These are phyloP conservation scores for Mystacornis crossleyi DNA, from an alignment of 2,113 vertebrate species.

Conservation along the genomic window DNA sequence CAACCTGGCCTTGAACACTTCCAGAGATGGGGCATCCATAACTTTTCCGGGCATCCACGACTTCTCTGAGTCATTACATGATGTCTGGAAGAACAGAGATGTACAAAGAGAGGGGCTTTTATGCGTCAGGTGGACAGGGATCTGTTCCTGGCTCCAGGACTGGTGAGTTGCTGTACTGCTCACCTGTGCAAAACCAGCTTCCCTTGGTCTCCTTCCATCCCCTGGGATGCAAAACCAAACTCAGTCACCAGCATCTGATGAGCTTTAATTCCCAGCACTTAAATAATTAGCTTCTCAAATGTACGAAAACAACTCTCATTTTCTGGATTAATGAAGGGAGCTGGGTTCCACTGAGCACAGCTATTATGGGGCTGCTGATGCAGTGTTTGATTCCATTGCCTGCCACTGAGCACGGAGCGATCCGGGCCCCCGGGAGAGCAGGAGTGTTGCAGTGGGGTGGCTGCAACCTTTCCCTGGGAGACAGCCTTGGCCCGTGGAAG, in stretches of 20 bases:
- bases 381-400: slow-evolving; percentile 40
- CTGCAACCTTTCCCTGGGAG: no score
- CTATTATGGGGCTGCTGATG: slow-evolving; percentile 64
- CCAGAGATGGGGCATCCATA: background rate
- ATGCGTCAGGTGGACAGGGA: background rate
- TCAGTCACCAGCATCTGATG: slow-evolving; percentile 52
- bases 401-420: slow-evolving; percentile 14
- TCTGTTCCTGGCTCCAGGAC: background rate
- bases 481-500: no score
- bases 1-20: background rate
- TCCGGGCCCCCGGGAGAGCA: slow-evolving; percentile 13
- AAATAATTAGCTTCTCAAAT: slow-evolving; percentile 70
- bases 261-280: slow-evolving; percentile 71
- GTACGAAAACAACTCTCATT: slow-evolving; percentile 58
- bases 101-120: background rate
- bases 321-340: slow-evolving; percentile 71
- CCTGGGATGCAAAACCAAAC: slow-evolving; percentile 43
- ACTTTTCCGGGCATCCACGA: background rate
- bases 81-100: background rate
- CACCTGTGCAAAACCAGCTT: slow-evolving; percentile 43
- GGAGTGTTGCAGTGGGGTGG: no score
- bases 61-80: background rate
- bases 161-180: background rate
- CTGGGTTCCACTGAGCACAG: slow-evolving; percentile 52
- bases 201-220: background rate